Conservation (phyloP, 1,140 invertebrate species). For the Pseudobourletiella spinata region DNA sequence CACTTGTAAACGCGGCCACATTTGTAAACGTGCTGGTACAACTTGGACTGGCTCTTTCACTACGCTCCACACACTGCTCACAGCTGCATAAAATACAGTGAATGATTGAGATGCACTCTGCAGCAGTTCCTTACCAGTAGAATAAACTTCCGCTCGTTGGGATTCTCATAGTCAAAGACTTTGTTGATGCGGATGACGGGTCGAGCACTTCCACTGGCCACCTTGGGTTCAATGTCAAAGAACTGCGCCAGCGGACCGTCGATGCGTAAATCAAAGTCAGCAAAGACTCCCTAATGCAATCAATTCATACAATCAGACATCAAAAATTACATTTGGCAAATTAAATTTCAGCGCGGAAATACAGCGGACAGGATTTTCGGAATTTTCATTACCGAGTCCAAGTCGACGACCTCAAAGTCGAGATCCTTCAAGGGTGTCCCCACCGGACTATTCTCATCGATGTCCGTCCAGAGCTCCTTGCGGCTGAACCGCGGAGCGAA, state of each 20-base stretch:
- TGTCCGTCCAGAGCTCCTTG: constrained; percentile 66
- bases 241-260: constrained; percentile 65
- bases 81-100: no score
- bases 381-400: constrained; percentile 61
- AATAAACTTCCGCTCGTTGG: constrained; percentile 83
- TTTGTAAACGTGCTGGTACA: no score
- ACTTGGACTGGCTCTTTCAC: no score
- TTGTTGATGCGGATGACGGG: constrained; percentile 70
- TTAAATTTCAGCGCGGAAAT: no score
- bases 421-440: constrained; percentile 71
- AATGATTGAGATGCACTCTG: no score
- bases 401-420: constrained; percentile 76
- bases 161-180: constrained; percentile 80
- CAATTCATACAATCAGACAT: no score
- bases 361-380: neutral
- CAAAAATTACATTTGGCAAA: neutral
- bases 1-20: no score
- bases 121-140: constrained; percentile 66
- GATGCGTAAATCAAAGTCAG: constrained; percentile 64
- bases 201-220: constrained; percentile 65
- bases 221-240: constrained; percentile 70
- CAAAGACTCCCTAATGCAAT: constrained; percentile 77
- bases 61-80: no score
- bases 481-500: constrained; percentile 75
- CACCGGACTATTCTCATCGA: constrained; percentile 69